Conservation (phyloP, 2,888 invertebrate genomes). For the Himalopsyche japonica region DNA sequence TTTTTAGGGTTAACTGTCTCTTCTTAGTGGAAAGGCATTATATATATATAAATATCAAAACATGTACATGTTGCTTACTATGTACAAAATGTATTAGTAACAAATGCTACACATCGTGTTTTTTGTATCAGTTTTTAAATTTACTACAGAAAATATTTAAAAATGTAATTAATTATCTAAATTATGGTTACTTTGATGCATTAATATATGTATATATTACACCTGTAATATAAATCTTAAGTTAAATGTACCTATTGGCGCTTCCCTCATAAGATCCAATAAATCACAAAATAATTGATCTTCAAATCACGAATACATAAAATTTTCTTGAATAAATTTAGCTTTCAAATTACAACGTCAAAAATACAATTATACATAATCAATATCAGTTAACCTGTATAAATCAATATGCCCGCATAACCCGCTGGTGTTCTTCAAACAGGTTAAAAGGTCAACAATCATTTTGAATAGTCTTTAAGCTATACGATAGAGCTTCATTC, state of each 20-base stretch:
- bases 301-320: not conserved
- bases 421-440: not conserved
- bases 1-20: too few species aligned
- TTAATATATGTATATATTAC: not conserved
- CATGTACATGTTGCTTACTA: too few species aligned
- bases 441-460: not conserved
- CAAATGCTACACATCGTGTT: too few species aligned
- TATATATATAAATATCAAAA: too few species aligned
- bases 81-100: too few species aligned
- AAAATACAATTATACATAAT: not conserved
- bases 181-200: too few species aligned
- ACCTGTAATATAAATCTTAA: not conserved
- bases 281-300: not conserved
- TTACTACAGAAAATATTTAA: too few species aligned
- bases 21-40: too few species aligned
- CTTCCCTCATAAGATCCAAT: not conserved
- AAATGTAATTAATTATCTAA: too few species aligned
- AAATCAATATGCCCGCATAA: conserved; percentile 6
- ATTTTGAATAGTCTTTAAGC: not conserved
- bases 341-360: conserved; percentile 1
- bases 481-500: not conserved
- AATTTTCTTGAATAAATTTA: not conserved
- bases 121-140: too few species aligned
- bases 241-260: not conserved
- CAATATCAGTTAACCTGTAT: conserved; percentile 13